Evolutionary conservation across 2,888 invertebrate species (phyloP).

Genomic region (Aquatica leii): DNA sequence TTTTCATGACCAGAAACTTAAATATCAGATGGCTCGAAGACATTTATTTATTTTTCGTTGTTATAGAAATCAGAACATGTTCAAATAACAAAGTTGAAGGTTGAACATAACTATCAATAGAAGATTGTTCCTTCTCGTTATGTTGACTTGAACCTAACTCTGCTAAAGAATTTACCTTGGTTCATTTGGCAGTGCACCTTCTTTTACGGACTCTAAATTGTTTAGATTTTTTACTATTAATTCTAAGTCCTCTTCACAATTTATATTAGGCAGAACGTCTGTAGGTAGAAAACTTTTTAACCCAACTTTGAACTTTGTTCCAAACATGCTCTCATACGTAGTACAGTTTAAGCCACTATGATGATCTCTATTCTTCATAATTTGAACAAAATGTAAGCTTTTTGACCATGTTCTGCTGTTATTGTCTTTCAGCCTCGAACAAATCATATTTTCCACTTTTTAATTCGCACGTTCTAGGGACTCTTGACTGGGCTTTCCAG

Average conservation of each 20-base stretch:
- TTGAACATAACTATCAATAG: slow-evolving; percentile 8
- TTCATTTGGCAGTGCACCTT: slow-evolving; percentile 1
- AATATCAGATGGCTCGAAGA: slow-evolving; percentile 1
- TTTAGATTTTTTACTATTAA: slow-evolving; percentile 6
- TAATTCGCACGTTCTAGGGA: slow-evolving; percentile 53
- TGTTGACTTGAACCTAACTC: neutral
- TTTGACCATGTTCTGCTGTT: slow-evolving; percentile 53
- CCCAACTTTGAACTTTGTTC: slow-evolving; percentile 40
- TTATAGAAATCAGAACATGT: slow-evolving; percentile 9
- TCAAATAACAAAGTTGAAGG: slow-evolving; percentile 2
- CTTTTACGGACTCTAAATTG: neutral
- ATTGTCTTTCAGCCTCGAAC: slow-evolving; percentile 54
- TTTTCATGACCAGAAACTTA: neutral
- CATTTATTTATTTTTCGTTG: slow-evolving; percentile 1
- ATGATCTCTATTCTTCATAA: slow-evolving; percentile 56
- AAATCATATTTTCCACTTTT: slow-evolving; percentile 53
- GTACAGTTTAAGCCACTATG: slow-evolving; percentile 52
- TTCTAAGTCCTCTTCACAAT: slow-evolving; percentile 18
- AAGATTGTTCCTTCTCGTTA: neutral
- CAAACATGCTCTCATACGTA: slow-evolving; percentile 55
- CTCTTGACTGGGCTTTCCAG: slow-evolving; percentile 47
- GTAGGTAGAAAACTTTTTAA: slow-evolving; percentile 19
- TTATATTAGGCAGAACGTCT: slow-evolving; percentile 9
- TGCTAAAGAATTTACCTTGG: neutral
- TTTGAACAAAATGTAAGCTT: slow-evolving; percentile 56